phyloP scores from a whole-genome alignment of 2,888 invertebrate species.

The Venusia cambrica region DNA sequence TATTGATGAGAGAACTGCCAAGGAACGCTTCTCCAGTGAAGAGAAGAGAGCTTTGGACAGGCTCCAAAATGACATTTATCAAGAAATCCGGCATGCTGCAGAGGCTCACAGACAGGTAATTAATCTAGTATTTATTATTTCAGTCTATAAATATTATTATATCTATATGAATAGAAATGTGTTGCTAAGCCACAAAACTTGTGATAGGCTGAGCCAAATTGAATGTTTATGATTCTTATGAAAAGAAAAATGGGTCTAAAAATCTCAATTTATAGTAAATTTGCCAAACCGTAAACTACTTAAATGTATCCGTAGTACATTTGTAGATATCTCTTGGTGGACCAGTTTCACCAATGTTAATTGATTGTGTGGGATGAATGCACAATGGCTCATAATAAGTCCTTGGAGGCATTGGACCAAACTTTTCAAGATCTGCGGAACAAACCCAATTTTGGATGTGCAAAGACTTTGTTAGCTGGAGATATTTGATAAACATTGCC shows the following conservation, averaged over 20 bases:
- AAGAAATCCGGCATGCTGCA: conserved; percentile 96
- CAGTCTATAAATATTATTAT: conserved; percentile 1
- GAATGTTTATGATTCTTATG: too few species aligned
- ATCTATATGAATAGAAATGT: too few species aligned
- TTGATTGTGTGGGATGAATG: conserved; percentile 37
- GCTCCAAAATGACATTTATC: conserved; percentile 95
- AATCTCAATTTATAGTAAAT: too few species aligned
- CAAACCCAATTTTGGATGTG: conserved; percentile 18
- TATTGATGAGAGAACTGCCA: conserved; percentile 91
- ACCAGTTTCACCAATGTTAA: conserved; percentile 27
- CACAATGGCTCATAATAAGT: conserved; percentile 34
- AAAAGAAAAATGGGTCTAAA: too few species aligned
- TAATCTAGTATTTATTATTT: conserved; percentile 2
- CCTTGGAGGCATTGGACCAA: conserved; percentile 31
- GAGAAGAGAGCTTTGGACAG: conserved; percentile 95
- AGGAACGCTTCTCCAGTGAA: conserved; percentile 90
- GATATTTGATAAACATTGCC: conserved; percentile 23
- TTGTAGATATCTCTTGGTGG: too few species aligned
- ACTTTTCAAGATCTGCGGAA: conserved; percentile 32
- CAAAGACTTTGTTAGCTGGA: conserved; percentile 17
- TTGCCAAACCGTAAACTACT: too few species aligned
- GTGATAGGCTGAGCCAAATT: too few species aligned
- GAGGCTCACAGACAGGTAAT: conserved; percentile 98
- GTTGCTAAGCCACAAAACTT: too few species aligned
- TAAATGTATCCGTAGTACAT: too few species aligned